Evolutionary conservation across 1,140 invertebrate genomes (phyloP), one percentile per base, ranked within the genome.

Genomic region (Drosophila sucinea): DNA sequence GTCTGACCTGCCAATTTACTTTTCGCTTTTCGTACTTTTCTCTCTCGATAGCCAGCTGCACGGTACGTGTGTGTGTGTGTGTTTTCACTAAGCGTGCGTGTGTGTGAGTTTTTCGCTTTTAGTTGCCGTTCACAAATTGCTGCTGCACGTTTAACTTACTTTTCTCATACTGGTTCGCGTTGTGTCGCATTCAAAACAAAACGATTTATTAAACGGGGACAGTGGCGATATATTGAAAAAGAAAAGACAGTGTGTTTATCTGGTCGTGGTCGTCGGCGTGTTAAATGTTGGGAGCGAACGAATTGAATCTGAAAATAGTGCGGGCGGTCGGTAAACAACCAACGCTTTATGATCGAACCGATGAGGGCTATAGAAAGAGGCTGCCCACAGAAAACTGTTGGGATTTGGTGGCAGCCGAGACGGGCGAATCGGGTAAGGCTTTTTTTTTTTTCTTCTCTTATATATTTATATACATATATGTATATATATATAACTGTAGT

Each of bases 301-400:
- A 58, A 56, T 54, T 32, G 11, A 86, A 82, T 56, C n/a, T 67
- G 3, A 33, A 55, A 62, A 29, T 87, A 30, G 70, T 82, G 62
- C 79, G 67, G 44, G 73, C 84, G 32, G 71, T 87, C 10, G 55
- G 56, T n/a, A 83, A 67, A 38, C 76, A 89, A 32, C 11, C 83
- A 0, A 33, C 63, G 40, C 62, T 89, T n/a, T 87, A 83, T 60
- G 84, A 87, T 87, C 72, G 67, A 55, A 40, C 7, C 38, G 38
- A 73, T 32, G 84, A 74, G 56, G 60, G 71, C 60, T 77, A 87
- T 73, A 79, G 80, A 62, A 87, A 87, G 70, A 81, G 80, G 47
- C 32, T 77, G 8, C 58, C 73, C 6, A 77, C 77, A 41, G 83
- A 87, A 62, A 87, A 83, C 67, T 63, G 80, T 61, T 89, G 84